Conservation (phyloP, 2,113 vertebrate genomes). For the Stigmatopora argus region DNA sequence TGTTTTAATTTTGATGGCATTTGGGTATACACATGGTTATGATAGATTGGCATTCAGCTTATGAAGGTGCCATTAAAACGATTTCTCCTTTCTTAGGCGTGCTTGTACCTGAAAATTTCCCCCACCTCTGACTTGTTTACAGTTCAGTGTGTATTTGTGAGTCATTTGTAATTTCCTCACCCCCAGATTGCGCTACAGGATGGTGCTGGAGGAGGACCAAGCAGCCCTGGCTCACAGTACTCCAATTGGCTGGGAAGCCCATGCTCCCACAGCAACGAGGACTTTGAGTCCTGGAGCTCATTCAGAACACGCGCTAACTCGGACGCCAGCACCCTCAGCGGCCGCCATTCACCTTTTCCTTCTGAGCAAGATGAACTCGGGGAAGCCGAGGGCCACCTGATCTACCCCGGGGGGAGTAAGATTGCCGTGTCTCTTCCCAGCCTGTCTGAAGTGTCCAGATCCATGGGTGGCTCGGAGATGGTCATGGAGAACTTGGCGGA, state of each 20-base stretch:
- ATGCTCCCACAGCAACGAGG: slow-evolving; percentile 90
- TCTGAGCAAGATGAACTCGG: slow-evolving; percentile 86
- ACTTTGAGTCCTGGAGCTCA: slow-evolving; percentile 90
- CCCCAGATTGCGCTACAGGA: slow-evolving; percentile 76
- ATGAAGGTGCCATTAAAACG: neutral
- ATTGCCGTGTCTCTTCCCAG: slow-evolving; percentile 85
- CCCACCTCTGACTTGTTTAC: neutral
- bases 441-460: slow-evolving; percentile 83
- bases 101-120: neutral
- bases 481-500: slow-evolving; percentile 90
- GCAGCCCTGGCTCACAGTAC: slow-evolving; percentile 86
- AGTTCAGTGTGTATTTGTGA: neutral
- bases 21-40: neutral
- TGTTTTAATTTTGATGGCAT: neutral
- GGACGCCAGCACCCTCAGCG: slow-evolving; percentile 90
- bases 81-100: neutral
- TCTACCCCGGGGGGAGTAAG: slow-evolving; percentile 80
- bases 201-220: slow-evolving; percentile 77
- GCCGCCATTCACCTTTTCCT: slow-evolving; percentile 87
- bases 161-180: slow-evolving; percentile 7
- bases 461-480: slow-evolving; percentile 76
- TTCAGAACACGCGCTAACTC: slow-evolving; percentile 92
- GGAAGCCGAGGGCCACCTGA: slow-evolving; percentile 84
- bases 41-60: neutral
- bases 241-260: slow-evolving; percentile 93